Evolutionary conservation across 2,113 vertebrate genomes (phyloP), one percentile per base, ranked within the genome.

Genomic region (Stegostoma tigrinum): DNA sequence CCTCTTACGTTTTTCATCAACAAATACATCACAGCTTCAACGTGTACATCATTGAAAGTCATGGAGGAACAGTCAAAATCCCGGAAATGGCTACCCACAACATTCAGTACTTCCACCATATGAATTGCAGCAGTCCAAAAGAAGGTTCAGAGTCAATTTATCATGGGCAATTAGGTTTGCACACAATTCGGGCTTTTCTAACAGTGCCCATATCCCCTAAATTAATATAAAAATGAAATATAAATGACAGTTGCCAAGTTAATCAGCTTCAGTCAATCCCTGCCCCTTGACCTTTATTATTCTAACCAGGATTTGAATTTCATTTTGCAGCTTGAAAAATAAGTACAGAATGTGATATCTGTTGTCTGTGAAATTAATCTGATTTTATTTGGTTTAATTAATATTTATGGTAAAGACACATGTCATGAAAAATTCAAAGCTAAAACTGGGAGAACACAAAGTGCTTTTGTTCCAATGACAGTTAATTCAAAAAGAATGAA

Each of bases 321-420:
- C 61, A 17, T 93, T 93, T 66, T 67, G 55, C 55, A 93, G 7
- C 64, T 67, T 93, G 89, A 38, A 93, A 93, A 30, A 34, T 30
- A 67, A 66, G 66, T 66, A 61, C 5, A 23, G 89, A 66, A 21
- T 91, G 24, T 27, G 38, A 5, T 66, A 23, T 93, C 30, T 61
- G 55, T 61, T 66, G n/a, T 66, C 4, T 93, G 24, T 66, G 67
- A 66, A 93, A 38, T 7, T 42, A 66, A 66, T n/a, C 30, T 66
- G n/a, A 93, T 93, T 93, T 91, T 91, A 55, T 91, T 91, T 93
- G 61, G 38, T 67, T 66, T 93, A 17, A 93, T 93, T 66, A 38
- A 66, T 38, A 89, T 89, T 89, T 61, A 27, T 15, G 27, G 27
- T 30, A 27, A 89, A 55, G 27, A 55, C 55, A 14, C 30, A 91